phyloP scores from a whole-genome alignment of 2,113 vertebrate genomes.

The Albula glossodonta region DNA sequence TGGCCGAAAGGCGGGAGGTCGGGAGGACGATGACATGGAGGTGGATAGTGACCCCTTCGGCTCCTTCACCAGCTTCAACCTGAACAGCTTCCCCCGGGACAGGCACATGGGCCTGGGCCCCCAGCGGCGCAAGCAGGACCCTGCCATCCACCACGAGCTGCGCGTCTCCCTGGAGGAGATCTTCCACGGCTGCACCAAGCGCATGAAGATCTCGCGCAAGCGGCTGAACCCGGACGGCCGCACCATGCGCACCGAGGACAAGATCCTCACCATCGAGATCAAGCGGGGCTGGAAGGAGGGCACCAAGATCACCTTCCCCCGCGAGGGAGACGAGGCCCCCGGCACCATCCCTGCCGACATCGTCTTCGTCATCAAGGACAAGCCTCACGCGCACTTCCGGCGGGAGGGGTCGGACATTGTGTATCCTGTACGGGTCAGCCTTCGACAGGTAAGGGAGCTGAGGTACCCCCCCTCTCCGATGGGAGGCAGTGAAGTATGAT shows the following conservation, averaged over 20 bases:
- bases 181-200: conserved; percentile 90
- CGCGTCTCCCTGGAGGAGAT: conserved; percentile 94
- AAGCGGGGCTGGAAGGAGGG: conserved; percentile 98
- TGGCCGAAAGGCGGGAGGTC: conserved; percentile 83
- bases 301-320: conserved; percentile 97
- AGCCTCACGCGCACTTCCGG: conserved; percentile 91
- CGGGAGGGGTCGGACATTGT: conserved; percentile 94
- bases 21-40: conserved; percentile 94
- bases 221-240: conserved; percentile 91
- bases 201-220: conserved; percentile 96
- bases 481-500: too few species aligned
- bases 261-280: conserved; percentile 97
- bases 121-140: conserved; percentile 88
- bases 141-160: conserved; percentile 92
- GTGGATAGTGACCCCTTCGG: conserved; percentile 91
- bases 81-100: conserved; percentile 94
- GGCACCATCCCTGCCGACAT: conserved; percentile 94
- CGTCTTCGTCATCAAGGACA: conserved; percentile 98
- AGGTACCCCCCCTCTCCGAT: too few species aligned
- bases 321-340: conserved; percentile 91
- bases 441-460: conserved; percentile 86
- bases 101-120: conserved; percentile 82
- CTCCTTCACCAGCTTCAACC: conserved; percentile 86
- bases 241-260: conserved; percentile 89
- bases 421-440: conserved; percentile 87